Conservation (phyloP, 2,888 invertebrate genomes). For the Nipponacmea schrenckii region DNA sequence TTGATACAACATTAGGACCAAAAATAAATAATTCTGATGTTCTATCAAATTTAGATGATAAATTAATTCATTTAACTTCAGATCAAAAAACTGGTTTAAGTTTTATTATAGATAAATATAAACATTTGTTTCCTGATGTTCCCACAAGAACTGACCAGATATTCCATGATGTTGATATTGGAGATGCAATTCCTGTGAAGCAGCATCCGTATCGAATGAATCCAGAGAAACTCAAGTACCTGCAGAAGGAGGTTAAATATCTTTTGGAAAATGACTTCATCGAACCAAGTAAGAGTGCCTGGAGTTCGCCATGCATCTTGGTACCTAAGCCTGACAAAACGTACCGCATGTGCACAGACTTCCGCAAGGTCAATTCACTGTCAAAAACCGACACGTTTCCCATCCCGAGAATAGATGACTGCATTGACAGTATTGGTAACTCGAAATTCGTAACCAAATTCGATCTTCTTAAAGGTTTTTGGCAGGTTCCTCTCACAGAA, state of each 20-base stretch:
- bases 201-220: conserved; percentile 21
- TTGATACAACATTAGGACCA: no score
- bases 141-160: conserved; percentile 11
- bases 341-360: conserved; percentile 37
- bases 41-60: not conserved
- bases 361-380: conserved; percentile 35
- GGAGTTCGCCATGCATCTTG: conserved; percentile 39
- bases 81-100: not conserved
- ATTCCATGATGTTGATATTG: conserved; percentile 22
- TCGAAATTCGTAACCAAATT: conserved; percentile 37
- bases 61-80: conserved; percentile 2
- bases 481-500: conserved; percentile 35
- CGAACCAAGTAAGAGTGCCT: conserved; percentile 36
- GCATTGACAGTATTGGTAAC: conserved; percentile 40
- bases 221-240: conserved; percentile 14
- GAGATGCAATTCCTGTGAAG: conserved; percentile 20
- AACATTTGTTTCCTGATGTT: conserved; percentile 18
- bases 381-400: conserved; percentile 41
- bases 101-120: not conserved
- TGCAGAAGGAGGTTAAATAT: conserved; percentile 34
- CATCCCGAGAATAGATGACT: conserved; percentile 38
- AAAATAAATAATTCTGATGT: not conserved
- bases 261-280: conserved; percentile 40
- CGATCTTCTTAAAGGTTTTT: no score
- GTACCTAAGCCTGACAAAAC: conserved; percentile 31